Evolutionary conservation across 2,888 invertebrate genomes (phyloP).

Genomic region (Drosophila ustulata): DNA sequence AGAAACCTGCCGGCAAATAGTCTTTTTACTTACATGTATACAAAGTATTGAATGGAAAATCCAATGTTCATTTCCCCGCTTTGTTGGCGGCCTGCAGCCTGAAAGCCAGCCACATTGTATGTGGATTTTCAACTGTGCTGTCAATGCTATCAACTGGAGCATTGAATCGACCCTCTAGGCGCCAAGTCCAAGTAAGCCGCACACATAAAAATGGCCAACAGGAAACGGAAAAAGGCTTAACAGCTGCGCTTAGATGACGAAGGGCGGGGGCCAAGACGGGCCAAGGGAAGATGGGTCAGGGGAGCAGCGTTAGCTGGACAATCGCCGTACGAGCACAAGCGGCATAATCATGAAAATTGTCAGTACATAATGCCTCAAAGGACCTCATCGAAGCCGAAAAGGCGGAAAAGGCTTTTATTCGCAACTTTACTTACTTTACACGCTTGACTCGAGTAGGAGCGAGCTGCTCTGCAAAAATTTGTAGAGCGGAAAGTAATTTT

Average conservation of each 20-base stretch:
- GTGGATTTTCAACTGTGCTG: constrained; percentile 45
- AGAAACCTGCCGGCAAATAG: constrained; percentile 40
- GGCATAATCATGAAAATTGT: constrained; percentile 79
- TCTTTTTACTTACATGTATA: constrained; percentile 16
- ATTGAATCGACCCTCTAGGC: constrained; percentile 52
- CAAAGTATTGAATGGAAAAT: constrained; percentile 66
- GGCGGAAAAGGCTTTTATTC: constrained; percentile 76
- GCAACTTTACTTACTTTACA: constrained; percentile 80
- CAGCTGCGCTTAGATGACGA: constrained; percentile 74
- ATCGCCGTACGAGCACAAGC: constrained; percentile 59
- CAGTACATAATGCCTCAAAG: constrained; percentile 80
- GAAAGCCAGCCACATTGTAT: constrained; percentile 42
- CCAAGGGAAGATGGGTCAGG: background rate
- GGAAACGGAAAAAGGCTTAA: constrained; percentile 80
- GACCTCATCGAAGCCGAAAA: constrained; percentile 62
- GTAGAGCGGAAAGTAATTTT: constrained; percentile 81
- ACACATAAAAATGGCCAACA: constrained; percentile 59
- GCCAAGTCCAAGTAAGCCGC: constrained; percentile 66
- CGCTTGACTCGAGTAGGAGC: constrained; percentile 65
- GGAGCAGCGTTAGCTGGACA: constrained; percentile 51
- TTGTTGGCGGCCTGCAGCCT: constrained; percentile 46
- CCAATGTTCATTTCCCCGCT: constrained; percentile 63
- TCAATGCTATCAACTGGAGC: constrained; percentile 71
- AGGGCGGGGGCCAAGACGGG: constrained; percentile 4
- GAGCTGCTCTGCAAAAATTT: constrained; percentile 60